phyloP scores from a whole-genome alignment of 1,140 invertebrate genomes.

The Cherax destructor region DNA sequence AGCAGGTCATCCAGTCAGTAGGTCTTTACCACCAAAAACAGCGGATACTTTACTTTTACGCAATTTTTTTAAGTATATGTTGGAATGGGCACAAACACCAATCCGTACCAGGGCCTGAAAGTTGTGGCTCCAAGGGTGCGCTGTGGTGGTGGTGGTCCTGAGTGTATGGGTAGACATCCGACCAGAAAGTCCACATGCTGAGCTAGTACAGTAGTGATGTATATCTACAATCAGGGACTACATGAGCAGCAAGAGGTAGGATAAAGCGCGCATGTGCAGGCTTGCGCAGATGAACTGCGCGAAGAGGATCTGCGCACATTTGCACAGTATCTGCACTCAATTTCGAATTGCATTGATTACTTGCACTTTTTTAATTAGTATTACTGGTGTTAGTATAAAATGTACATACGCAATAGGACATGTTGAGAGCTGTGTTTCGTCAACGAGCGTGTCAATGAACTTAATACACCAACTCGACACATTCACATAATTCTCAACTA shows the following conservation, averaged over 20 bases:
- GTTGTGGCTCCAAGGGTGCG: background rate
- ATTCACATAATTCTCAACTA: too few relatives aligned
- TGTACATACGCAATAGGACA: too few relatives aligned
- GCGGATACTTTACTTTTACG: too few relatives aligned
- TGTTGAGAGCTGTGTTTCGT: too few relatives aligned
- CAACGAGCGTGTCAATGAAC: too few relatives aligned
- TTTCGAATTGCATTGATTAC: background rate
- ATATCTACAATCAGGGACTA: constrained; percentile 21
- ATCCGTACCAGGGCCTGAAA: constrained; percentile 1
- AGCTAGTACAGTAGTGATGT: background rate
- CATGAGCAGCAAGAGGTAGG: constrained; percentile 4
- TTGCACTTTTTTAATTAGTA: too few relatives aligned
- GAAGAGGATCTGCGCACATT: background rate
- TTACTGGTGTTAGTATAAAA: too few relatives aligned
- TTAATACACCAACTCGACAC: too few relatives aligned
- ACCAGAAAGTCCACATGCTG: background rate
- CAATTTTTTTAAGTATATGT: background rate
- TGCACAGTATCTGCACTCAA: background rate
- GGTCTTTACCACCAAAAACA: too few relatives aligned
- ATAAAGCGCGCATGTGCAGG: constrained; percentile 28
- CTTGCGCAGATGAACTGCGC: constrained; percentile 22
- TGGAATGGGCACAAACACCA: background rate
- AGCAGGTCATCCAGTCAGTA: too few relatives aligned
- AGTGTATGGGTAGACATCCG: background rate
- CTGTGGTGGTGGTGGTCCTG: background rate